Base-by-base conservation (phyloP, 2,888 invertebrate species). In the Frankliniella intonsa region DNA sequence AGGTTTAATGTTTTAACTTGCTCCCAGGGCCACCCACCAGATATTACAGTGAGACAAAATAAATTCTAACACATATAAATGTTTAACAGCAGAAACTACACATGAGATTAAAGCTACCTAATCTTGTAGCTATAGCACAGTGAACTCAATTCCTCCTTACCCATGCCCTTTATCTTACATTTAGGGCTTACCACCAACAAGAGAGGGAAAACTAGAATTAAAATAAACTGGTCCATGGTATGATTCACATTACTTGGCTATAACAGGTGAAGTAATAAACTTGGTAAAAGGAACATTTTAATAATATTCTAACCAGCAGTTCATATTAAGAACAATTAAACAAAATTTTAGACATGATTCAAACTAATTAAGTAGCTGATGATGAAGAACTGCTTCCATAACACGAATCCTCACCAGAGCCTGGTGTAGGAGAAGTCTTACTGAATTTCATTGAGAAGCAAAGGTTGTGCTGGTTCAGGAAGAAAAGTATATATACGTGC, bases 1-100 rank as follows among this genome's bases (percentile, higher is more conserved):
- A 76, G 69, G 69, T 76, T 76, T 76, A 76, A 76, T 76, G 69
- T 76, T 22, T 76, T 76, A 76, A 76, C 69, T 76, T 76, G 69
- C 69, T 76, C 69, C 69, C 69, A 76, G 69, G 69, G 69, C 69
- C 69, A 76, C 69, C 69, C 69, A 76, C 69, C 69, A 76, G 69
- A 76, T 76, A 76, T 76, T 76, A 76, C 69, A 76, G 69, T 76
- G 69, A 76, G 69, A 76, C 69, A 76, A 76, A 76, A 76, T 76
- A 76, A 76, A 76, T 22, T 76, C 69, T 76, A 76, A 76, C 25
- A 76, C 69, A 76, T 22, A 69, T 76, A 76, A 76, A 76, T 76
- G 69, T 76, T 76, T 22, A 25, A 76, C 69, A 76, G 69, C 69
- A 76, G 69, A 76, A 76, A 25, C 69, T 76, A 76, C 69, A 10